Percentiles rank a stretch among this genome's conserved stretches.
Evolutionary conservation across 1,140 invertebrate genomes (phyloP).

Genomic region (Eufriesea mexicana): DNA sequence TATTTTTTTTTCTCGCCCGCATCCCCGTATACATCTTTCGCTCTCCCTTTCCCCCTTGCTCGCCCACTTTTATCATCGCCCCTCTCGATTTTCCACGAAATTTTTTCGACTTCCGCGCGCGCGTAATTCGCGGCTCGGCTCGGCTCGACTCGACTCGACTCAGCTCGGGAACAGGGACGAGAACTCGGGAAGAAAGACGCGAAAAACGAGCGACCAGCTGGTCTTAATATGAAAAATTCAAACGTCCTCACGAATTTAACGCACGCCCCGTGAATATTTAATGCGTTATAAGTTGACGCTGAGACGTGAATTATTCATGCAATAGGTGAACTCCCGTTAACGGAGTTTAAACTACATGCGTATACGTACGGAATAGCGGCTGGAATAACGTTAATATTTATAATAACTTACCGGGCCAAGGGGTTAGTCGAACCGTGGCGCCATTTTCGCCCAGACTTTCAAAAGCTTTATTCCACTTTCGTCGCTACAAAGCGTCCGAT

Average conservation of each 20-base stretch:
- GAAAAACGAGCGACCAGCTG: background rate
- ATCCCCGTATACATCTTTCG: no score
- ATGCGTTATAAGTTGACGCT: slow-evolving; percentile 36
- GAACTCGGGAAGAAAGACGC: background rate
- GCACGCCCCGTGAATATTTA: slow-evolving; percentile 38
- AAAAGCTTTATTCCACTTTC: slow-evolving; percentile 10
- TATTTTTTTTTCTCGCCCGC: background rate
- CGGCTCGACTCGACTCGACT: no score
- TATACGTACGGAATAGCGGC: background rate
- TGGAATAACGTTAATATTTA: slow-evolving; percentile 41
- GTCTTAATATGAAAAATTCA: slow-evolving; percentile 39
- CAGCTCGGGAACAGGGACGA: no score
- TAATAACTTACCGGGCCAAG: background rate
- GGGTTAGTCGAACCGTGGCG: background rate
- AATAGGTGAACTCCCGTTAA: slow-evolving; percentile 40
- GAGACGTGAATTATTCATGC: slow-evolving; percentile 47
- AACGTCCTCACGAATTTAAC: slow-evolving; percentile 27
- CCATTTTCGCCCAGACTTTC: background rate
- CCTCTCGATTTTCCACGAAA: background rate
- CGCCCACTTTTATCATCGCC: no score
- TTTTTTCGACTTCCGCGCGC: no score
- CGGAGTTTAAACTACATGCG: slow-evolving; percentile 31
- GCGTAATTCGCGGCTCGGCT: background rate
- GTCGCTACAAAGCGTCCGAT: background rate
- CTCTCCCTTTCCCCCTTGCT: no score